These are phyloP conservation scores for Archips crataeganus DNA, from an alignment of 2,888 invertebrate species.

Conservation along the genomic window DNA sequence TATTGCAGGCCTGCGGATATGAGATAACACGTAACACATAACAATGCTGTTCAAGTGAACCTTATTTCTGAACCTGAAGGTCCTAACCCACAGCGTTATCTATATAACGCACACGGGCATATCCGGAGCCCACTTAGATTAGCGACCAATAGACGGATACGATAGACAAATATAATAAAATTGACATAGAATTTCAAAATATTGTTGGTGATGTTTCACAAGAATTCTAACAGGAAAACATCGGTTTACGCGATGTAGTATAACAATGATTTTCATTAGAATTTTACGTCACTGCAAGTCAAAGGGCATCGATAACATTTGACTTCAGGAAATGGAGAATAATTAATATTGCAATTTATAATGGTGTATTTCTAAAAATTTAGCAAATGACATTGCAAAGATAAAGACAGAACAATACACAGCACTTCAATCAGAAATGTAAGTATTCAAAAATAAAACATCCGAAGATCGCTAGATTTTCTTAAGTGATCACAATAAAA, in stretches of 20 bases:
- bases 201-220: conserved; percentile 1
- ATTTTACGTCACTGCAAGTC: conserved; percentile 16
- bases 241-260: not conserved
- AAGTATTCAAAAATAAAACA: not conserved
- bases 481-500: conserved; percentile 44
- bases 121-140: conserved; percentile 75
- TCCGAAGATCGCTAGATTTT: conserved; percentile 9
- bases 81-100: not conserved
- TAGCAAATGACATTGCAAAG: not conserved
- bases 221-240: conserved; percentile 13
- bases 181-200: conserved; percentile 32
- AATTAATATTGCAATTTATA: not conserved
- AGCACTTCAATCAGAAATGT: too few species aligned
- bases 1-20: conserved; percentile 69
- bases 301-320: conserved; percentile 5
- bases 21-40: conserved; percentile 58
- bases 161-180: conserved; percentile 50
- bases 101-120: conserved; percentile 53
- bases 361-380: not conserved
- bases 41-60: conserved; percentile 11
- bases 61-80: conserved; percentile 25
- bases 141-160: conserved; percentile 68
- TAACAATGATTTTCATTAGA: conserved; percentile 11
- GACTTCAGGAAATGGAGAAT: conserved; percentile 1
- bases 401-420: too few species aligned